Evolutionary conservation across 2,113 vertebrate genomes (phyloP).

Genomic region (Proterorhinus semilunaris): DNA sequence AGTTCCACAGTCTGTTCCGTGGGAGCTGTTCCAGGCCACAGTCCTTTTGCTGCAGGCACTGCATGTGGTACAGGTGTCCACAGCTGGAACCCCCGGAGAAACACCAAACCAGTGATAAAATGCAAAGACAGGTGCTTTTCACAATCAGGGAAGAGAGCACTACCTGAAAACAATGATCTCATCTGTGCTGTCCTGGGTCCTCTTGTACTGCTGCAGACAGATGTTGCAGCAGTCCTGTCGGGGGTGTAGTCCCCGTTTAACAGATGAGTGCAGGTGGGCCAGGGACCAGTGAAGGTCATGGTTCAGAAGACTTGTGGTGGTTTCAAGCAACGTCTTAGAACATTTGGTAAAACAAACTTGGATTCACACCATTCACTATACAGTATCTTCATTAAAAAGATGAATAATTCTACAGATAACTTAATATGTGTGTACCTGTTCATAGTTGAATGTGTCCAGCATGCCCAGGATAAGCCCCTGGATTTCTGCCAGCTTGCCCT

Average conservation of each 20-base stretch:
- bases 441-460: slow-evolving; percentile 97
- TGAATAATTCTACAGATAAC: neutral
- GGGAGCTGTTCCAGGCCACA: slow-evolving; percentile 65
- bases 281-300: slow-evolving; percentile 98
- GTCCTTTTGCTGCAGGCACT: slow-evolving; percentile 90
- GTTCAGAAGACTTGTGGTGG: slow-evolving; percentile 91
- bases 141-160: neutral
- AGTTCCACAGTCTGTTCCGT: slow-evolving; percentile 83
- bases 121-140: too few relatives aligned
- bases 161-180: slow-evolving; percentile 97
- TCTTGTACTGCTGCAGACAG: slow-evolving; percentile 95
- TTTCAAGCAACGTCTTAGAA: slow-evolving; percentile 89
- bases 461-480: slow-evolving; percentile 95
- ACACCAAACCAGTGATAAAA: neutral
- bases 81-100: slow-evolving; percentile 76
- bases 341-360: too few relatives aligned
- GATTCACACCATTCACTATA: too few relatives aligned
- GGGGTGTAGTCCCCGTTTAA: slow-evolving; percentile 90
- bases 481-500: slow-evolving; percentile 94
- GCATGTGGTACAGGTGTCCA: slow-evolving; percentile 92
- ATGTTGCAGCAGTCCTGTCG: slow-evolving; percentile 93
- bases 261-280: slow-evolving; percentile 86
- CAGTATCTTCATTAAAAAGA: too few relatives aligned
- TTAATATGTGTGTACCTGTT: slow-evolving; percentile 77
- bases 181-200: slow-evolving; percentile 84